Base-by-base conservation (phyloP, 2,888 invertebrate genomes). In the Dioctria linearis region DNA sequence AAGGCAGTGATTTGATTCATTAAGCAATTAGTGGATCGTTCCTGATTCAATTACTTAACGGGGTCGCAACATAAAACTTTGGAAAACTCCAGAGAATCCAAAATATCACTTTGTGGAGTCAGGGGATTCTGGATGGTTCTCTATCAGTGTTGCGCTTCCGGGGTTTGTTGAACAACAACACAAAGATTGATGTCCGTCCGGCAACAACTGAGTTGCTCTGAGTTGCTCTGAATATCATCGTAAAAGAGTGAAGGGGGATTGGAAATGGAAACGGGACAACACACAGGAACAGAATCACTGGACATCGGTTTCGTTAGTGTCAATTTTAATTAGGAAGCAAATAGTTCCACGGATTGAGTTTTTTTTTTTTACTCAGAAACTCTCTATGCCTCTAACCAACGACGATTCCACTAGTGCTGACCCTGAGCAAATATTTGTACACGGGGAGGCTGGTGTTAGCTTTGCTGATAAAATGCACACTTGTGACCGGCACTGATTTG, bases 271-370 rank as follows among this genome's bases (percentile, higher is more conserved):
- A 25, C 25, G 54, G 37, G 71, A 5, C 40, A 51, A 54, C 42
- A 71, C n/a, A 46, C 13, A 43, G 49, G 46, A 75, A 37, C 40
- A 49, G 13, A 65, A 11, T 39, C 75, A 66, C 54, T 49, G 63
- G 61, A 63, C 76, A 79, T 61, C 80, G 76, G 80, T 80, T 80
- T 81, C 69, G 81, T 69, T 81, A 79, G 63, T 81, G 81, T 81
- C 81, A 71, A 76, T 81, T 81, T 81, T 81, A 81, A 81, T 81
- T 80, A 81, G 76, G 76, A 78, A 66, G 76, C 81, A 81, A 81
- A 81, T 69, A 79, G 76, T 67, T 78, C 76, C 39, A 75, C 75
- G 42, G 69, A 76, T 73, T 79, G 78, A 61, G 65, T 66, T 73
- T 66, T 73, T 73, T 54, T 39, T 42, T 63, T 43, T 51, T 79